Evolutionary conservation across 92 coral and sea anemone species (phyloP).

Genomic region (Epizoanthus fatuus): DNA sequence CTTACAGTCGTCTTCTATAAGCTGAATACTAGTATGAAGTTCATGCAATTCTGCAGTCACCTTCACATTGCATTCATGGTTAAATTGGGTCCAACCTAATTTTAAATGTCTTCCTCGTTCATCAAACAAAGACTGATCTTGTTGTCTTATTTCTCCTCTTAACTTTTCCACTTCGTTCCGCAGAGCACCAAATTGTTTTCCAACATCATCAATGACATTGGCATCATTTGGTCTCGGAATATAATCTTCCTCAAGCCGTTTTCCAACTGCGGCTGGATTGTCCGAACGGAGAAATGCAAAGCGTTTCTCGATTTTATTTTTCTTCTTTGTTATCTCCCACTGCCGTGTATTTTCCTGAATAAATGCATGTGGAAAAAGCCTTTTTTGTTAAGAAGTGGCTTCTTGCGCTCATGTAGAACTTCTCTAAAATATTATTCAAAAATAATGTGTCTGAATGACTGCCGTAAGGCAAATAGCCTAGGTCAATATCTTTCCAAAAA

Average conservation of each 20-base stretch:
- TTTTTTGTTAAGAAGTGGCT: conserved; percentile 46
- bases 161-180: conserved; percentile 21
- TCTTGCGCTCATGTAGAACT: conserved; percentile 47
- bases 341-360: conserved; percentile 68
- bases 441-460: conserved; percentile 60
- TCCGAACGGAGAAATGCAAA: conserved; percentile 50
- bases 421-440: conserved; percentile 62
- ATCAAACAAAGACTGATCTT: conserved; percentile 54
- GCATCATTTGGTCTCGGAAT: conserved; percentile 64
- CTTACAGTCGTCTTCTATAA: conserved; percentile 50
- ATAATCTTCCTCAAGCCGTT: conserved; percentile 49
- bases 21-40: conserved; percentile 44
- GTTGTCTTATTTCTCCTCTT: conserved; percentile 40
- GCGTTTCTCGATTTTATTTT: conserved; percentile 52
- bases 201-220: conserved; percentile 51
- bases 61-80: conserved; percentile 44
- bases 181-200: conserved; percentile 24
- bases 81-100: conserved; percentile 27
- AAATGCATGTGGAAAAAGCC: conserved; percentile 57
- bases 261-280: conserved; percentile 68
- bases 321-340: conserved; percentile 58
- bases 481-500: conserved; percentile 46
- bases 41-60: conserved; percentile 36
- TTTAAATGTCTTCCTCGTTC: conserved; percentile 55
- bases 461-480: conserved; percentile 60